A percentile compares a stretch with the other conserved stretches of the same genome.
These are phyloP conservation scores for Eudasyphora cyanicolor DNA, from an alignment of 2,888 invertebrate genomes.

Conservation along the genomic window DNA sequence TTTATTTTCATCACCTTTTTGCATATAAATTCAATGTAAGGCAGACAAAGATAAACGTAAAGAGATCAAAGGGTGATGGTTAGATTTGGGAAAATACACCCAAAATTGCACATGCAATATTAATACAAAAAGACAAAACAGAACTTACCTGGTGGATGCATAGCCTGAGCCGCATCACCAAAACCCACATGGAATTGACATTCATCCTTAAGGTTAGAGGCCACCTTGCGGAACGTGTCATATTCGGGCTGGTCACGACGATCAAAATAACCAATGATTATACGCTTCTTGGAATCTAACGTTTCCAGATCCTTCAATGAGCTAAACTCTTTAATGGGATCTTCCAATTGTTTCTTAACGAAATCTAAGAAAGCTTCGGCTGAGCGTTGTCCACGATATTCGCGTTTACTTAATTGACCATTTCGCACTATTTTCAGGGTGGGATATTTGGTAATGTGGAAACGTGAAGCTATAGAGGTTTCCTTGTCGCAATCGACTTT, in stretches of 20 bases:
- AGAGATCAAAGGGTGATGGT: constrained; percentile 22
- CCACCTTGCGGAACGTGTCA: constrained; percentile 88
- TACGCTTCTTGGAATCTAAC: constrained; percentile 90
- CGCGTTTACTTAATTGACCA: constrained; percentile 93
- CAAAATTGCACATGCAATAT: constrained; percentile 21
- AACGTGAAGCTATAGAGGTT: constrained; percentile 90
- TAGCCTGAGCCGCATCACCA: constrained; percentile 89
- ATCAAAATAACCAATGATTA: constrained; percentile 95
- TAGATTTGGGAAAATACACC: neutral
- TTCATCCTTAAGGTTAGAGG: constrained; percentile 95
- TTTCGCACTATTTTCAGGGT: constrained; percentile 97
- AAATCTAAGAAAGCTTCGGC: constrained; percentile 94
- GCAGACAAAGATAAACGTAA: constrained; percentile 8
- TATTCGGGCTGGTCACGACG: constrained; percentile 89
- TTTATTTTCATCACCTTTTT: constrained; percentile 52
- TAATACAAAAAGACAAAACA: neutral
- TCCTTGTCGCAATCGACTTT: constrained; percentile 99
- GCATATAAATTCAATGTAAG: constrained; percentile 35
- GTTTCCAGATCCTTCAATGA: constrained; percentile 86
- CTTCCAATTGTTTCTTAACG: constrained; percentile 92
- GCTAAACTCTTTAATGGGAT: constrained; percentile 90
- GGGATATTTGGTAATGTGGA: constrained; percentile 98
- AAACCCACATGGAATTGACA: constrained; percentile 96
- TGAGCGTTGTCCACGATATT: constrained; percentile 94
- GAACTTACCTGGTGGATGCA: constrained; percentile 90